phyloP scores from a whole-genome alignment of 2,888 invertebrate species.

The Dolichopus griseipennis region DNA sequence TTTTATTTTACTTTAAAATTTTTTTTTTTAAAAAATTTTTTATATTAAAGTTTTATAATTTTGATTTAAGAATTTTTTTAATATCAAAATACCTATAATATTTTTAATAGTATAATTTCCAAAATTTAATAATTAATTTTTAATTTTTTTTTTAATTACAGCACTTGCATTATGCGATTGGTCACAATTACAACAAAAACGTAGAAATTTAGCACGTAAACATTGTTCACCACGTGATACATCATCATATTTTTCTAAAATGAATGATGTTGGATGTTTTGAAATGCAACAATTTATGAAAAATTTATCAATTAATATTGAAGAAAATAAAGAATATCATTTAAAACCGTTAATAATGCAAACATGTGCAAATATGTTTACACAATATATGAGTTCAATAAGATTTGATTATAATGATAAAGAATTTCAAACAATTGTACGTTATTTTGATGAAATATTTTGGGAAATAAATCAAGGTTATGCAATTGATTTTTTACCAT shows the following conservation, averaged over 20 bases:
- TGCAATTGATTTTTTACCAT: constrained; percentile 72
- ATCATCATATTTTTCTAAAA: constrained; percentile 56
- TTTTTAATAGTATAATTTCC: too few species aligned
- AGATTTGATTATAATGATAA: constrained; percentile 57
- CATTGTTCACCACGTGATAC: constrained; percentile 68
- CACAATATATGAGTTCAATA: constrained; percentile 68
- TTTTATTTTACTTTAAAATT: too few species aligned
- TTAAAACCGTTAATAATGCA: constrained; percentile 60
- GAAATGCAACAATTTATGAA: constrained; percentile 54
- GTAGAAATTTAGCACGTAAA: constrained; percentile 64
- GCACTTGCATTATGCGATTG: constrained; percentile 76
- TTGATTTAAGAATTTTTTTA: too few species aligned
- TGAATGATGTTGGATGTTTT: constrained; percentile 54
- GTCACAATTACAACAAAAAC: constrained; percentile 66
- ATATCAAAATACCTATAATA: too few species aligned
- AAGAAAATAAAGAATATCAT: constrained; percentile 43
- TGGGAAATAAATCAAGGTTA: constrained; percentile 82
- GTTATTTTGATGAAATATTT: constrained; percentile 71
- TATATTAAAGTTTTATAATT: too few species aligned
- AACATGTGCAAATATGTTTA: constrained; percentile 71
- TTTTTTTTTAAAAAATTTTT: too few species aligned
- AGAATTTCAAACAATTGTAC: constrained; percentile 56
- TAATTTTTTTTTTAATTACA: constrained; percentile 42
- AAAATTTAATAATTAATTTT: too few species aligned
- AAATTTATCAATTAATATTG: constrained; percentile 45